phyloP scores from a whole-genome alignment of 2,888 invertebrate genomes.

The Cephus rjabovi region DNA sequence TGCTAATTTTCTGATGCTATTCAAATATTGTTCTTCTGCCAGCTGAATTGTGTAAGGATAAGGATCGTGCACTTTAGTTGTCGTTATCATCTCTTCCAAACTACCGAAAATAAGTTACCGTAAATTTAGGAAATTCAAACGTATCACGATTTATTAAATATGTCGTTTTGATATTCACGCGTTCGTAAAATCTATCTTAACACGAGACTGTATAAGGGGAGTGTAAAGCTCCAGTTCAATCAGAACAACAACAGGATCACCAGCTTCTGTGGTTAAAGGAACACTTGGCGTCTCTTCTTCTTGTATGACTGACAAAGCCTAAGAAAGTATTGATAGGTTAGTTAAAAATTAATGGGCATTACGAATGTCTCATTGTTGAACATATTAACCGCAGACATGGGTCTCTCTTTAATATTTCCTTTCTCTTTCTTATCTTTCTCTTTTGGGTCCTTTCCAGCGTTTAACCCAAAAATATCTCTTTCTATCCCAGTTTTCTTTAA shows the following conservation, averaged over 20 bases:
- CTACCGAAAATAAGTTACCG: not conserved
- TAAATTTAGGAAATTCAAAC: not conserved
- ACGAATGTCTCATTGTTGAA: not conserved
- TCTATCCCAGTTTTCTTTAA: conserved; percentile 40
- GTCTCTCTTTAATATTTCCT: conserved; percentile 16
- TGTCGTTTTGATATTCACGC: conserved; percentile 22
- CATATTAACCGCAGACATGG: conserved; percentile 5
- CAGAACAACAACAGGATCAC: conserved; percentile 46
- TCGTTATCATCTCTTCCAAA: not conserved
- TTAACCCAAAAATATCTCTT: conserved; percentile 31
- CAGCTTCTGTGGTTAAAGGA: conserved; percentile 36
- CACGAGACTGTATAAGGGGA: conserved; percentile 35
- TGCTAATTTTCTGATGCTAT: conserved; percentile 40
- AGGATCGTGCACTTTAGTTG: not conserved
- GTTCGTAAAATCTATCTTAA: conserved; percentile 29
- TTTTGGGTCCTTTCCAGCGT: not conserved
- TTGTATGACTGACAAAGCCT: not conserved
- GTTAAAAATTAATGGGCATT: not conserved
- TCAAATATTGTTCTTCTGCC: conserved; percentile 44
- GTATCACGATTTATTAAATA: conserved; percentile 19
- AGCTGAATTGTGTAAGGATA: conserved; percentile 40
- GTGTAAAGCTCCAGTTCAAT: conserved; percentile 46
- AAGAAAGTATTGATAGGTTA: not conserved
- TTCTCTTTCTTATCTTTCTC: conserved; percentile 33
- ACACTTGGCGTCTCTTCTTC: not conserved